Conservation (phyloP, 2,888 invertebrate species). For the Hemithea aestivaria region DNA sequence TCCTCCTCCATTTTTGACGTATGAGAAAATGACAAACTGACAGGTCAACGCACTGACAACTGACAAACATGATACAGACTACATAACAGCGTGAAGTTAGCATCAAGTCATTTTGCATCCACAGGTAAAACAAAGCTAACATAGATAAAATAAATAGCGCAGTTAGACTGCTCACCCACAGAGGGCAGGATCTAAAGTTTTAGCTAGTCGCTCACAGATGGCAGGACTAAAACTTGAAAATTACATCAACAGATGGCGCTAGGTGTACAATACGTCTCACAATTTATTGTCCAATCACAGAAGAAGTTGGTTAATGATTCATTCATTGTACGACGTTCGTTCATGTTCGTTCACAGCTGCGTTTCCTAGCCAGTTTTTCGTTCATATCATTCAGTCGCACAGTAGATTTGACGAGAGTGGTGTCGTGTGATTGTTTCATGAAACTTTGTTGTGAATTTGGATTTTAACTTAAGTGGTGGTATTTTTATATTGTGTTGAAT, state of each 20-base stretch:
- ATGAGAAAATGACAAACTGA: slow-evolving; percentile 31
- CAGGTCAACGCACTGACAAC: slow-evolving; percentile 17
- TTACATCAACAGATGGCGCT: slow-evolving; percentile 9
- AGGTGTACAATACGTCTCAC: neutral
- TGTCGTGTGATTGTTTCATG: slow-evolving; percentile 32
- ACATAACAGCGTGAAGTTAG: slow-evolving; percentile 33
- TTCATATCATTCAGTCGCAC: slow-evolving; percentile 40
- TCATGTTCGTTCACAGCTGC: slow-evolving; percentile 6
- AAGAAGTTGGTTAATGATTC: too few species aligned
- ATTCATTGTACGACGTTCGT: neutral
- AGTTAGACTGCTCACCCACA: slow-evolving; percentile 5
- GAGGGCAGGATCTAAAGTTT: neutral
- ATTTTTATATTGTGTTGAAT: slow-evolving; percentile 6
- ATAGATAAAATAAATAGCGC: neutral
- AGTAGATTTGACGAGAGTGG: slow-evolving; percentile 30
- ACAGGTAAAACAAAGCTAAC: slow-evolving; percentile 1
- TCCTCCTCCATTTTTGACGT: slow-evolving; percentile 84
- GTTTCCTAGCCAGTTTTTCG: slow-evolving; percentile 23
- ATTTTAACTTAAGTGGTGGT: slow-evolving; percentile 8
- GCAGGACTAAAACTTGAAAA: neutral
- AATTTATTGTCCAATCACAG: neutral
- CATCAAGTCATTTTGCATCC: slow-evolving; percentile 1
- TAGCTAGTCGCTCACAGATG: too few species aligned
- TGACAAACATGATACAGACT: slow-evolving; percentile 9
- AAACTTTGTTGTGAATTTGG: slow-evolving; percentile 13